A percentile compares a stretch with the other conserved stretches of the same genome.
phyloP scores from a whole-genome alignment of 2,888 invertebrate species.

The Ormia ochracea region DNA sequence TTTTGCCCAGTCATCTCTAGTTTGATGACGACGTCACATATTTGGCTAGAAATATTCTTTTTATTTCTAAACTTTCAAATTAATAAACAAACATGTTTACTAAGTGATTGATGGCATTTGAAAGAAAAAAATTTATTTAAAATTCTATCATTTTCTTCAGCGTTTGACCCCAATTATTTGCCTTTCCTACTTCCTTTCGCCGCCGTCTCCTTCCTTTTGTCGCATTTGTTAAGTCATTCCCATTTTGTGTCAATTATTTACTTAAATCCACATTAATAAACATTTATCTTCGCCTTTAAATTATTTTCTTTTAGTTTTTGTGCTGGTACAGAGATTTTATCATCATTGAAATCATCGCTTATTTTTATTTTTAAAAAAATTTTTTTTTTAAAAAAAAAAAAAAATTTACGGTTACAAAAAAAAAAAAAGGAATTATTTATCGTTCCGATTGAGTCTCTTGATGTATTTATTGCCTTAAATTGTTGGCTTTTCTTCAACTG shows the following conservation, averaged over 20 bases:
- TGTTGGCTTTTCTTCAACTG: neutral
- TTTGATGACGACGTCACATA: too few relatives aligned
- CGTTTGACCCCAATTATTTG: neutral
- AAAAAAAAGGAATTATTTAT: neutral
- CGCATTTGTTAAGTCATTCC: neutral
- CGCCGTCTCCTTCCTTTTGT: neutral
- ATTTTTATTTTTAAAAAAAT: conserved; percentile 20
- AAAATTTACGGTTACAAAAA: neutral
- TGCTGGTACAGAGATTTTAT: neutral
- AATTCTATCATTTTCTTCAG: neutral
- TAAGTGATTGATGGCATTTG: too few relatives aligned
- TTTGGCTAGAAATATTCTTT: too few relatives aligned
- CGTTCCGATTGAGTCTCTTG: neutral
- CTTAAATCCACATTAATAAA: neutral
- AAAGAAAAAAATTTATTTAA: too few relatives aligned
- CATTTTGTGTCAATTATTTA: neutral
- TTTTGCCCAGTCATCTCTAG: too few relatives aligned
- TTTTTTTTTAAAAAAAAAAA: neutral
- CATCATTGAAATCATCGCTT: conserved; percentile 21
- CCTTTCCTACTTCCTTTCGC: neutral
- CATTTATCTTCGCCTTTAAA: neutral
- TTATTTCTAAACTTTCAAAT: too few relatives aligned
- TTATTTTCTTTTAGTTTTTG: neutral
- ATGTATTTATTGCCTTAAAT: conserved; percentile 20
- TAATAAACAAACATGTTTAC: too few relatives aligned